Conservation (phyloP, 2,888 invertebrate species). For the Macaria liturata region DNA sequence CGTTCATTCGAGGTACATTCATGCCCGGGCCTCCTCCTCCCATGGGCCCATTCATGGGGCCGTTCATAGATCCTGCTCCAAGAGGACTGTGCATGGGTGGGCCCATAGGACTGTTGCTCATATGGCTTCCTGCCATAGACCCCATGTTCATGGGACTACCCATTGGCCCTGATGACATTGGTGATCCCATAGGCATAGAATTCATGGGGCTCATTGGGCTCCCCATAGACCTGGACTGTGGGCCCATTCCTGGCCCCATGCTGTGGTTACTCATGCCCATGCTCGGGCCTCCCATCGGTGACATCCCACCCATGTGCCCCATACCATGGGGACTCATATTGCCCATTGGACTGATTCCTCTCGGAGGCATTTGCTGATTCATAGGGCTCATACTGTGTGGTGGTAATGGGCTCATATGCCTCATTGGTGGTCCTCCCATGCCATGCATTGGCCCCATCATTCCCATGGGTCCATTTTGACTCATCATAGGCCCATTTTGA, state of each 20-base stretch:
- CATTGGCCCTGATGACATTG: conserved; percentile 87
- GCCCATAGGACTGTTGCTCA: conserved; percentile 89
- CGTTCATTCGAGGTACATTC: conserved; percentile 82
- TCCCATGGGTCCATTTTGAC: conserved; percentile 87
- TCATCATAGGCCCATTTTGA: conserved; percentile 86
- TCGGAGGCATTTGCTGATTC: conserved; percentile 85
- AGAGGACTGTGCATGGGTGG: conserved; percentile 90
- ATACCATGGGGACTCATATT: conserved; percentile 86
- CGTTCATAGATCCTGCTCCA: conserved; percentile 82
- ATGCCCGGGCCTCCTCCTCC: conserved; percentile 84
- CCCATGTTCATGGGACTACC: conserved; percentile 89
- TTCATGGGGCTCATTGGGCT: conserved; percentile 91
- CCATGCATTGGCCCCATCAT: conserved; percentile 85
- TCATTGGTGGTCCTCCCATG: conserved; percentile 85
- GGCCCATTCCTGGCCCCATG: conserved; percentile 84
- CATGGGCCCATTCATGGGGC: conserved; percentile 82
- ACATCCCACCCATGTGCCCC: conserved; percentile 86
- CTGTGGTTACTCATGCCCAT: conserved; percentile 86
- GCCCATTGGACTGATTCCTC: conserved; percentile 87
- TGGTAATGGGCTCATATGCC: conserved; percentile 85
- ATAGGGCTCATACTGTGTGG: conserved; percentile 85
- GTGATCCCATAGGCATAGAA: conserved; percentile 87
- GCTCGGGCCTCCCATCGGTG: conserved; percentile 88
- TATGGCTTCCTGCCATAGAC: conserved; percentile 84
- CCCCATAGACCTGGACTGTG: conserved; percentile 84